Base-by-base conservation (phyloP, 2,113 vertebrate species). In the Salminus brasiliensis region DNA sequence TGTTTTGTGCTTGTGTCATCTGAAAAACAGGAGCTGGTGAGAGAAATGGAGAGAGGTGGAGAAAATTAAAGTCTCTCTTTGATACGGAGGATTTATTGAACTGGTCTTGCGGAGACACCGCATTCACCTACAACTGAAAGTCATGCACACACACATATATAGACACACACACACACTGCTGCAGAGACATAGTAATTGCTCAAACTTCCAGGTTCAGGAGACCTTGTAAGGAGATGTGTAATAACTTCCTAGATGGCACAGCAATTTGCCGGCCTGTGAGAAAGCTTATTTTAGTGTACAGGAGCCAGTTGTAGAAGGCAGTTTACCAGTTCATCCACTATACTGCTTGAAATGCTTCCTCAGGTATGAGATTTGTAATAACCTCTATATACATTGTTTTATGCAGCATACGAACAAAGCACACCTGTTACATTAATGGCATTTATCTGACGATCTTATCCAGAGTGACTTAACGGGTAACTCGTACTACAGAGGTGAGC, bases 51-150 rank as follows among this genome's bases (percentile, higher is more conserved):
- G 71, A 55, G 45, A 73, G 81, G 65, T 79, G 71, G 65, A 71
- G 76, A 82, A 78, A 82, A 82, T 78, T 74, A 78, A 83, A 83
- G 76, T 74, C 76, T 74, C 45, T 73, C 39, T 74, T 79, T 79
- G 81, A 83, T 78, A 71, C n/a, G 7, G 52, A 57, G 65, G 81
- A 83, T 83, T 83, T 75, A 83, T 83, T 79, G 72, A 83, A 79
- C 76, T 65, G 57, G 29, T 83, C 34, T 83, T 25, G 3, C 25
- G 9, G 55, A 75, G 72, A 65, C 62, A 57, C 45, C 11, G 23
- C 36, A 36, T 29, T 67, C 32, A 36, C 34, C 32, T 43, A 77
- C 74, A 43, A 49, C 70, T 67, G 52, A 72, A 53, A 53, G 45
- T n/a, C 77, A 66, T 32, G 55, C 63, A 62, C 39, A n/a, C 52